These are phyloP conservation scores for Osmerus mordax DNA, from an alignment of 2,113 vertebrate genomes.

Conservation along the genomic window DNA sequence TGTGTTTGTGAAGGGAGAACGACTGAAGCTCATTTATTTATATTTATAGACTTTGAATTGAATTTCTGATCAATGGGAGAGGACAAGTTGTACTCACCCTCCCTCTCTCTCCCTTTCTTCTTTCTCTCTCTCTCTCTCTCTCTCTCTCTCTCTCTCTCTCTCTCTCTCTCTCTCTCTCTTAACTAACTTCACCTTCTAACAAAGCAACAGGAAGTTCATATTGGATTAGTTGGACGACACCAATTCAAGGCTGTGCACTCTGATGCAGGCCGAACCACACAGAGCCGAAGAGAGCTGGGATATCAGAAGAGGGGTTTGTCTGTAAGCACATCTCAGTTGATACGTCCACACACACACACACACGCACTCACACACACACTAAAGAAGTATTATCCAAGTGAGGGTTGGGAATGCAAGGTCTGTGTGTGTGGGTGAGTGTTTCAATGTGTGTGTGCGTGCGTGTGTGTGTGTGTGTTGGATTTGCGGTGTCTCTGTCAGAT, in stretches of 20 bases:
- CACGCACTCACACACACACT: too few species aligned
- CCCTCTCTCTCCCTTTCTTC: constrained; percentile 35
- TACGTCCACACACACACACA: too few species aligned
- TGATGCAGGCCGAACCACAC: background rate
- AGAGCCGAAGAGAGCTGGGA: background rate
- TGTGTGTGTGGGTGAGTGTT: constrained; percentile 1
- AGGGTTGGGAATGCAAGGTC: background rate
- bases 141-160: background rate
- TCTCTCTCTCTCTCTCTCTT: background rate
- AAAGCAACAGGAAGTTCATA: constrained; percentile 23
- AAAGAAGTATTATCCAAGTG: too few species aligned
- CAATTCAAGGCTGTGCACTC: background rate
- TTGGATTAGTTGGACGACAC: constrained; percentile 7
- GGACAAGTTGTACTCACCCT: constrained; percentile 38
- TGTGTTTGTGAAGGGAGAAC: constrained; percentile 17
- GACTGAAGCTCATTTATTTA: constrained; percentile 59
- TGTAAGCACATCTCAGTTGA: too few species aligned
- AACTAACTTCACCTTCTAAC: constrained; percentile 2
- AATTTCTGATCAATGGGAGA: constrained; percentile 66
- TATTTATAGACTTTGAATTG: constrained; percentile 67
- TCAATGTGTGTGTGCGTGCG: background rate
- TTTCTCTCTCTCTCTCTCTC: background rate
- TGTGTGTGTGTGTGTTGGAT: constrained; percentile 32
- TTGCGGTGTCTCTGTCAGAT: constrained; percentile 40
- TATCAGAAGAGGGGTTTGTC: too few species aligned